Conservation (phyloP, 2,113 vertebrate genomes). For the Beaufortia kweichowensis region DNA sequence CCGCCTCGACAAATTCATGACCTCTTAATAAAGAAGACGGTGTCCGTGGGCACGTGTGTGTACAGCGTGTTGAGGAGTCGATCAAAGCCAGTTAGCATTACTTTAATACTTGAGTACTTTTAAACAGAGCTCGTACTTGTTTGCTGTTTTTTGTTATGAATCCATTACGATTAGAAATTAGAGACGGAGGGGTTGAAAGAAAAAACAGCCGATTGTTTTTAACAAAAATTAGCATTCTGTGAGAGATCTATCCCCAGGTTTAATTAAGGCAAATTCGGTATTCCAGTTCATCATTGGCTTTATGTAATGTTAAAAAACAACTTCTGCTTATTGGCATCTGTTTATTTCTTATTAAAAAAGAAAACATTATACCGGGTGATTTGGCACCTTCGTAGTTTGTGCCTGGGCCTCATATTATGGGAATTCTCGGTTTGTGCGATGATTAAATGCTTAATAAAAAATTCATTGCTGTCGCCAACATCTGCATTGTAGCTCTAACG, state of each 20-base stretch:
- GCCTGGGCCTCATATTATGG: conserved; percentile 75
- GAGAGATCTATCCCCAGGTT: conserved; percentile 69
- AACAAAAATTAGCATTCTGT: conserved; percentile 74
- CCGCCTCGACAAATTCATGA: background rate
- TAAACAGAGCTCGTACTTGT: conserved; percentile 35
- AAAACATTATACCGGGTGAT: conserved; percentile 74
- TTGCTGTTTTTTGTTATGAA: conserved; percentile 28
- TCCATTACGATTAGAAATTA: conserved; percentile 56
- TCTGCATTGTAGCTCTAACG: conserved; percentile 98
- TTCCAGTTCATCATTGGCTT: conserved; percentile 71
- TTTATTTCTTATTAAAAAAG: conserved; percentile 80
- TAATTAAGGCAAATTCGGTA: conserved; percentile 77
- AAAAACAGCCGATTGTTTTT: conserved; percentile 61
- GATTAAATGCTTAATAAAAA: conserved; percentile 85
- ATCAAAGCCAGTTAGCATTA: conserved; percentile 32
- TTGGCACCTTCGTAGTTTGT: conserved; percentile 75
- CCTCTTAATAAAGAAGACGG: background rate
- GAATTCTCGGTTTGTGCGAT: conserved; percentile 78
- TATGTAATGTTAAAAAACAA: conserved; percentile 74
- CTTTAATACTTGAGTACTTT: conserved; percentile 43
- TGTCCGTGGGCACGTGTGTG: background rate
- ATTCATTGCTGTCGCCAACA: conserved; percentile 84
- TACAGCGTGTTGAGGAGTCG: background rate
- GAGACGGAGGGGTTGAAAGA: conserved; percentile 62
- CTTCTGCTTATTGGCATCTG: conserved; percentile 73